Conservation (phyloP, 2,797 vertebrate species). For the Neomorphus geoffroyi region DNA sequence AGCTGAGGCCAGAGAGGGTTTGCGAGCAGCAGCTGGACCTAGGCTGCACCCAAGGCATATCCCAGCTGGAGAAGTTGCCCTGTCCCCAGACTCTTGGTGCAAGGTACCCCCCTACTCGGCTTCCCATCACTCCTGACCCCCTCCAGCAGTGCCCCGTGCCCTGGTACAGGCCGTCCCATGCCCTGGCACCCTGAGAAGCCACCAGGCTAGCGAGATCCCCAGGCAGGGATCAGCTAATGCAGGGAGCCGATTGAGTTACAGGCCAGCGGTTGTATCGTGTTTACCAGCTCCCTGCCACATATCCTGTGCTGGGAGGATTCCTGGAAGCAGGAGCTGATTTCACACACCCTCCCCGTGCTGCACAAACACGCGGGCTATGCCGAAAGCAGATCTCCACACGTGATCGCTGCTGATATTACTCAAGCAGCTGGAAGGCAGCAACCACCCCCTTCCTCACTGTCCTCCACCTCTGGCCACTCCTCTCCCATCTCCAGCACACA, state of each 20-base stretch:
- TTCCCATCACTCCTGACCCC: neutral
- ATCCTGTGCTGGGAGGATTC: conserved; percentile 17
- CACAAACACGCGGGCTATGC: neutral
- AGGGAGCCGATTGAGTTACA: neutral
- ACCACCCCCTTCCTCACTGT: neutral
- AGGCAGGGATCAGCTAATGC: neutral
- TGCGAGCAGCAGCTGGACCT: neutral
- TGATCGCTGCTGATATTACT: neutral
- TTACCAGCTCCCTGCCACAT: neutral
- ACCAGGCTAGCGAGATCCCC: neutral
- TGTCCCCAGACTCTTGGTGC: rapidly evolving
- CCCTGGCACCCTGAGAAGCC: neutral
- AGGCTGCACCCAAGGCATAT: neutral
- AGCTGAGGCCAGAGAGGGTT: neutral
- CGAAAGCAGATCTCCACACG: neutral
- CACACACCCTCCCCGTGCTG: neutral
- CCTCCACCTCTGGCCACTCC: neutral
- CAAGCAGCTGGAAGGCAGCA: neutral
- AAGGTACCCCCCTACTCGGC: neutral
- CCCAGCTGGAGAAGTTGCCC: neutral
- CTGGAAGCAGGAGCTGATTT: conserved; percentile 28
- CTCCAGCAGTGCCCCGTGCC: rapidly evolving
- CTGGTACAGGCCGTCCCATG: neutral
- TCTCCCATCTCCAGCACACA: neutral
- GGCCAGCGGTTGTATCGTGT: neutral